Conservation (phyloP, 1,140 invertebrate species). For the Nasonia giraulti region DNA sequence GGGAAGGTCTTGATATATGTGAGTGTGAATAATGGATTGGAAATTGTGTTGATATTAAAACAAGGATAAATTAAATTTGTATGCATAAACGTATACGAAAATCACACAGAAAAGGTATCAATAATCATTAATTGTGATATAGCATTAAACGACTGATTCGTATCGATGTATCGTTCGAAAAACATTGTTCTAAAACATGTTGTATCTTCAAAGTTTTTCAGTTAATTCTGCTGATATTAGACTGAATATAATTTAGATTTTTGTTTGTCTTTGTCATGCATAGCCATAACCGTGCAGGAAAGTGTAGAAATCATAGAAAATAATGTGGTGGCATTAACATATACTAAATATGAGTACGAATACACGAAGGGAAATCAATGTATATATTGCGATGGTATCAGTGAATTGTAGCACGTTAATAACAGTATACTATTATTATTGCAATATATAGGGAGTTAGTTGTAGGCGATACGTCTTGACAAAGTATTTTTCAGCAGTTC, state of each 20-base stretch:
- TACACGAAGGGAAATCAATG: not conserved
- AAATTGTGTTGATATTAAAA: slow-evolving; percentile 36
- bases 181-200: not conserved
- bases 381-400: slow-evolving; percentile 19
- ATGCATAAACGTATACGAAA: slow-evolving; percentile 9
- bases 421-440: slow-evolving; percentile 52
- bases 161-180: not conserved
- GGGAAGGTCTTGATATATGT: slow-evolving; percentile 53
- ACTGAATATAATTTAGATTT: slow-evolving; percentile 17
- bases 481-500: slow-evolving; percentile 62
- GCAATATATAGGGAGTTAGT: slow-evolving; percentile 56
- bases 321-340: slow-evolving; percentile 7
- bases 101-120: slow-evolving; percentile 31
- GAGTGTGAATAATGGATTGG: slow-evolving; percentile 36
- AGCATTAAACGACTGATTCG: not conserved
- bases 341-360: slow-evolving; percentile 24
- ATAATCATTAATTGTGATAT: slow-evolving; percentile 12
- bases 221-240: not conserved
- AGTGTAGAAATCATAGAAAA: slow-evolving; percentile 33
- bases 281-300: slow-evolving; percentile 47
- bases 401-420: slow-evolving; percentile 40
- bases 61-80: slow-evolving; percentile 38
- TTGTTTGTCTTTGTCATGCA: slow-evolving; percentile 35
- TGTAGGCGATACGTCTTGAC: slow-evolving; percentile 60
- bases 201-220: not conserved